Evolutionary conservation across 2,797 vertebrate species (phyloP).

Genomic region (Mycteria americana): DNA sequence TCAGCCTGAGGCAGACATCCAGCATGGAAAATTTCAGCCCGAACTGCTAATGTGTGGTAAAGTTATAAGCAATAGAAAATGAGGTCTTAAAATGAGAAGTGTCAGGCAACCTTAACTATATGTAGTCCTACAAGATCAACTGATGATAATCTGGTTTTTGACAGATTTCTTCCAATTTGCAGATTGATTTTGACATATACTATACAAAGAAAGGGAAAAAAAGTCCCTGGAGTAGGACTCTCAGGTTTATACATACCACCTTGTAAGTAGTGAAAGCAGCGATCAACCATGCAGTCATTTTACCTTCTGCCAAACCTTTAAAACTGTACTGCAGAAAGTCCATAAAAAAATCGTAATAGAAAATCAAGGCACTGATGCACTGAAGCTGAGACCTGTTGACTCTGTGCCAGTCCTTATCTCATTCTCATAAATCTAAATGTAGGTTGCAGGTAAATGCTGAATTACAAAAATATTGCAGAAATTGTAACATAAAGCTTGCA

Average conservation of each 20-base stretch:
- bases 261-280: neutral
- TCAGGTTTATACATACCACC: neutral
- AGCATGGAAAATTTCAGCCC: slow-evolving; percentile 58
- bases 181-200: slow-evolving; percentile 12
- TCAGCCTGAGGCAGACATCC: slow-evolving; percentile 60
- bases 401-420: neutral
- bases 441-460: neutral
- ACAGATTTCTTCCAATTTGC: slow-evolving; percentile 44
- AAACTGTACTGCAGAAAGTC: neutral
- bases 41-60: slow-evolving; percentile 53
- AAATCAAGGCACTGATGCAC: neutral
- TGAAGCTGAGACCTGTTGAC: neutral
- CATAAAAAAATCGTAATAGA: neutral
- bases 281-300: neutral
- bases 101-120: slow-evolving; percentile 43
- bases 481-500: neutral
- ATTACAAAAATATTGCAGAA: neutral
- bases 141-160: slow-evolving; percentile 54
- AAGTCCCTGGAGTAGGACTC: neutral
- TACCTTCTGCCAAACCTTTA: neutral
- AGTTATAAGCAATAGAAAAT: slow-evolving; percentile 51
- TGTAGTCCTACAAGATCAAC: slow-evolving; percentile 18
- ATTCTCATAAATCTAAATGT: neutral
- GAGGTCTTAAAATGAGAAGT: slow-evolving; percentile 52
- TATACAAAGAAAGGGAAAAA: neutral